A percentile compares a stretch with the other conserved stretches of the same genome.
Evolutionary conservation across 2,888 invertebrate species (phyloP).

Genomic region (Orthonevra nobilis): DNA sequence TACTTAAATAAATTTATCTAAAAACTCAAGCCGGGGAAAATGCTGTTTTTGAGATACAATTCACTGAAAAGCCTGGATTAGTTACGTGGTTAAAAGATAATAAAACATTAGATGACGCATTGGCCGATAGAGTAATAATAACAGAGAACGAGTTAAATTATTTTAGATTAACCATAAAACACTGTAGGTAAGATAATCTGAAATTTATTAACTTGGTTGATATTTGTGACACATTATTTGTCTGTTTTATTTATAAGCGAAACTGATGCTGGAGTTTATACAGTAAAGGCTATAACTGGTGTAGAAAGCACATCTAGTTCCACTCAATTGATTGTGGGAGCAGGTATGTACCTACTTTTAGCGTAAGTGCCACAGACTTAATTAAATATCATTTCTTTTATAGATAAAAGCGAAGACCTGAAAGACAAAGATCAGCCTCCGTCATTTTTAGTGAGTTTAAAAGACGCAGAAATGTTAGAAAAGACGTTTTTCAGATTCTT

Average conservation of each 20-base stretch:
- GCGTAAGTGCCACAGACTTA: neutral
- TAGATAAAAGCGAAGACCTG: conserved; percentile 84
- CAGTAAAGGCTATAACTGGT: conserved; percentile 91
- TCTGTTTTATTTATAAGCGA: too few species aligned
- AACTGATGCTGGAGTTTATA: conserved; percentile 93
- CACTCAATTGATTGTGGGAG: conserved; percentile 91
- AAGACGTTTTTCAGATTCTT: conserved; percentile 93
- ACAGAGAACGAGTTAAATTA: conserved; percentile 83
- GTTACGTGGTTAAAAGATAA: conserved; percentile 95
- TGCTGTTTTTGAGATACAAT: conserved; percentile 89
- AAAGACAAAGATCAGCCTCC: conserved; percentile 88
- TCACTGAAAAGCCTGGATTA: conserved; percentile 84
- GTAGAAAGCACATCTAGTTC: conserved; percentile 91
- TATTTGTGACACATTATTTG: neutral
- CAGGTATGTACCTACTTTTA: conserved; percentile 81
- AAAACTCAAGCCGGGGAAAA: conserved; percentile 92
- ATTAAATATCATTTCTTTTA: neutral
- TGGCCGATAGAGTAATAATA: conserved; percentile 87
- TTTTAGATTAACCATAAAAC: conserved; percentile 87
- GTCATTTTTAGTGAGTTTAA: conserved; percentile 90
- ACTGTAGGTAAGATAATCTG: conserved; percentile 82
- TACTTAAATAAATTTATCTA: too few species aligned
- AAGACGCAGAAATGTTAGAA: conserved; percentile 92
- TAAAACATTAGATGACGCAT: conserved; percentile 87
- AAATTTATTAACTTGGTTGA: too few species aligned